Percentiles rank a stretch among this genome's conserved stretches.
Conservation (phyloP, 2,797 vertebrate species). For the Cygnus olor region DNA sequence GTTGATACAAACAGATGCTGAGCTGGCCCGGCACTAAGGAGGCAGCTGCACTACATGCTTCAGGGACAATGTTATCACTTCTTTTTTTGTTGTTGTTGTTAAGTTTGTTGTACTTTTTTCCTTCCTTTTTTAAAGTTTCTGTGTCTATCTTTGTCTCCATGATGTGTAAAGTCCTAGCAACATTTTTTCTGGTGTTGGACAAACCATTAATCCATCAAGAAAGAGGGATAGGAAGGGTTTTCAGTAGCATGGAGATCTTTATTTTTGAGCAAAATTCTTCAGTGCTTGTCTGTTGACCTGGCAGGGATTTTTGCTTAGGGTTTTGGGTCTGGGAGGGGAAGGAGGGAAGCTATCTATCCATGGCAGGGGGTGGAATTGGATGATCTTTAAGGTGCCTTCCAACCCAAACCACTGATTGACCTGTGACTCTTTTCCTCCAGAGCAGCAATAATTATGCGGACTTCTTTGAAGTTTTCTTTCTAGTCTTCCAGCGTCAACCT, state of each 20-base stretch:
- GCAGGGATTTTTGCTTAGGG: neutral
- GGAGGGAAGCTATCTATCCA: neutral
- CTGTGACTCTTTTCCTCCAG: neutral
- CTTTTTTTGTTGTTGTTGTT: neutral
- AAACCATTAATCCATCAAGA: neutral
- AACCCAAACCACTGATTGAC: no score
- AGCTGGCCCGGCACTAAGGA: neutral
- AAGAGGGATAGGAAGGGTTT: neutral
- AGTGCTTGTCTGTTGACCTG: neutral
- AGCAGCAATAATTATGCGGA: neutral
- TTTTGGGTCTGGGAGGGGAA: fast-evolving
- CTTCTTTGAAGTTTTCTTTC: neutral
- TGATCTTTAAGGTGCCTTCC: no score
- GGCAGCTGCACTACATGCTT: neutral
- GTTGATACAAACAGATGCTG: neutral
- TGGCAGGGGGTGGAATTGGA: no score
- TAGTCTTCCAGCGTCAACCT: neutral
- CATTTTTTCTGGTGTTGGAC: neutral
- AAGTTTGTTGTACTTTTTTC: neutral
- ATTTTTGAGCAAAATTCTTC: neutral
- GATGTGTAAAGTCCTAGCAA: neutral
- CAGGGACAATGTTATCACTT: neutral
- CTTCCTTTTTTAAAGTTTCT: neutral
- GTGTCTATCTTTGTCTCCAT: neutral
- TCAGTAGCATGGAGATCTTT: neutral